Base-by-base conservation (phyloP, 1,140 invertebrate genomes). In the Lucilia sericata region DNA sequence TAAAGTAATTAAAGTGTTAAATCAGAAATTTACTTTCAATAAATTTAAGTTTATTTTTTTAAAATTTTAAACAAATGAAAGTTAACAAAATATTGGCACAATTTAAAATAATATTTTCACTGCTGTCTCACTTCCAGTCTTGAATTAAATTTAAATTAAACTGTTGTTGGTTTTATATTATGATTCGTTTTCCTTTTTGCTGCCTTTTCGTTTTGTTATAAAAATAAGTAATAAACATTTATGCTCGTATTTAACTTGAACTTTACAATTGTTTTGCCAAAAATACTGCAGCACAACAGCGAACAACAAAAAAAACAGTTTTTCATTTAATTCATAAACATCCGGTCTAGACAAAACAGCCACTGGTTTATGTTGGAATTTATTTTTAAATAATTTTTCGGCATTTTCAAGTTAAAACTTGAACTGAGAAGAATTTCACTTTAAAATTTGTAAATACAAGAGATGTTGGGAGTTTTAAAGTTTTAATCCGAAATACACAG, bases 301-400 rank as follows among this genome's bases (percentile, higher is more conserved):
- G 25, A 30, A 60, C 55, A 60, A 60, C n/a, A n/a, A n/a, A 60
- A 60, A 60, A 70, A 70, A 10, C 5, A 7, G 25, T 30, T 70
- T 70, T 70, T n/a, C 55, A 60, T 60, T 70, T 70, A 70, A 70
- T 70, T 70, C 65, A 70, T 70, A 70, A 70, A 70, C 65, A 70
- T 70, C 65, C 65, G 65, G 65, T 70, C 65, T 70, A 70, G 65
- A 70, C 65, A n/a, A 30, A 19, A 70, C 17, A 19, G 21, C 65
- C 65, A 70, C 65, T 60, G 65, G n/a, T 70, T 70, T 70, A 70
- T 70, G 65, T 25, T 21, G 17, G 19, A 21, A 19, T 70, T 70
- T 17, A 70, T 19, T 70, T 70, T 21, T 21, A 70, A 70, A 70
- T 25, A 70, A 21, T 25, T 21, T 70, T 70, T 70, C 5, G 19